These are phyloP conservation scores for Portunus trituberculatus DNA, from an alignment of 1,140 invertebrate genomes.

Conservation along the genomic window DNA sequence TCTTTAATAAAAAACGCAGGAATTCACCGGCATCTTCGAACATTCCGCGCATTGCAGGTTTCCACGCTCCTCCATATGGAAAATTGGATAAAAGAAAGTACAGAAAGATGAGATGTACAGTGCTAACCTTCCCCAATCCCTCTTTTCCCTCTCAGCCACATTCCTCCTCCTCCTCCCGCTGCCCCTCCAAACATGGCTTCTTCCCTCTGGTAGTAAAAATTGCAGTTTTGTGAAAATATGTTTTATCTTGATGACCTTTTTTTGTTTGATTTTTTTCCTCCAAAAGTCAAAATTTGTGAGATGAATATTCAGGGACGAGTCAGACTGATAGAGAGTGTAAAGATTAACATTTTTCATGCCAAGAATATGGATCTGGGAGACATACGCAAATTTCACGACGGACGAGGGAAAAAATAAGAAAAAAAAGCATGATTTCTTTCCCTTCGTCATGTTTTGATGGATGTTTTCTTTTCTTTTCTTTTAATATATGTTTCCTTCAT, in stretches of 20 bases:
- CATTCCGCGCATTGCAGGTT: no score
- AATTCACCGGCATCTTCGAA: no score
- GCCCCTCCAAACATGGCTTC: not conserved
- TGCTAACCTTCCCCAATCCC: no score
- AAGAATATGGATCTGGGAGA: conserved; percentile 3
- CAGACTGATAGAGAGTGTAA: not conserved
- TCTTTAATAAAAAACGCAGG: no score
- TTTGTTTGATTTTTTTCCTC: not conserved
- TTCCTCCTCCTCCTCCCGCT: not conserved
- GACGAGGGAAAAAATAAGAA: not conserved
- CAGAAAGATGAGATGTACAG: no score
- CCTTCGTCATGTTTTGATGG: not conserved
- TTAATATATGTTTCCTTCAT: not conserved
- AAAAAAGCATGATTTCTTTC: not conserved
- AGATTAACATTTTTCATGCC: not conserved
- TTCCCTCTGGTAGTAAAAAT: not conserved
- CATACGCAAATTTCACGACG: not conserved
- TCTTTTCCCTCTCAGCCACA: not conserved
- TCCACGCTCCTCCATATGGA: no score
- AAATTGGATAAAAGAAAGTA: no score
- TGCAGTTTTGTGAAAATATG: not conserved
- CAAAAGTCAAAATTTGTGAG: conserved; percentile 9
- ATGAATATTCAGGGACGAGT: not conserved
- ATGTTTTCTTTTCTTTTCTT: not conserved
- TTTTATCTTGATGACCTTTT: no score